Evolutionary conservation across 92 coral and sea anemone species (phyloP).

Genomic region (Palythoa heliodiscus): DNA sequence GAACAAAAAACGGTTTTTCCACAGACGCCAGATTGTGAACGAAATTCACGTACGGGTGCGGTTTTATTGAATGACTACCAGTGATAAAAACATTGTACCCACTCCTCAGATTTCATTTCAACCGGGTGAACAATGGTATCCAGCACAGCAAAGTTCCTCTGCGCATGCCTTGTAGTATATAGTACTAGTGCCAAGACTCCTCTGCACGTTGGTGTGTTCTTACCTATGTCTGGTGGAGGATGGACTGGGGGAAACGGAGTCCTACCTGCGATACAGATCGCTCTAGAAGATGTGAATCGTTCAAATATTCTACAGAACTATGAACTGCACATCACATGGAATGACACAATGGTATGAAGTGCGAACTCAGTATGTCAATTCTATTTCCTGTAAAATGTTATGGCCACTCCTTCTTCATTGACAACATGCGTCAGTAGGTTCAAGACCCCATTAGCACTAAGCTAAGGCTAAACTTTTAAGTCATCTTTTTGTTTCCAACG

Average conservation of each 20-base stretch:
- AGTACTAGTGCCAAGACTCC: slow-evolving; percentile 60
- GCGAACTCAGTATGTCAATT: not conserved
- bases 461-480: too few species aligned
- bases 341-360: slow-evolving; percentile 71
- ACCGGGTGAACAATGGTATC: not conserved
- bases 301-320: slow-evolving; percentile 64
- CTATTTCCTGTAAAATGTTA: too few species aligned
- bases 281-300: slow-evolving; percentile 72
- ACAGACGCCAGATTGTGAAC: too few species aligned
- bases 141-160: not conserved
- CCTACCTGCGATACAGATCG: slow-evolving; percentile 81
- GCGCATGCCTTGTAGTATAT: slow-evolving; percentile 23
- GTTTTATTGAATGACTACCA: too few species aligned
- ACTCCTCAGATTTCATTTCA: not conserved
- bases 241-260: slow-evolving; percentile 90
- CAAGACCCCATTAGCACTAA: too few species aligned
- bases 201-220: slow-evolving; percentile 75
- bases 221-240: slow-evolving; percentile 78
- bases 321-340: slow-evolving; percentile 77
- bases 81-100: too few species aligned
- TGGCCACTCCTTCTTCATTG: too few species aligned
- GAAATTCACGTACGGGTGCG: too few species aligned
- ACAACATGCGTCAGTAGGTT: too few species aligned
- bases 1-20: too few species aligned
- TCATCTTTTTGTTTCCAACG: too few species aligned